Conservation (phyloP, 1,140 invertebrate species). For the Drosophila albomicans region DNA sequence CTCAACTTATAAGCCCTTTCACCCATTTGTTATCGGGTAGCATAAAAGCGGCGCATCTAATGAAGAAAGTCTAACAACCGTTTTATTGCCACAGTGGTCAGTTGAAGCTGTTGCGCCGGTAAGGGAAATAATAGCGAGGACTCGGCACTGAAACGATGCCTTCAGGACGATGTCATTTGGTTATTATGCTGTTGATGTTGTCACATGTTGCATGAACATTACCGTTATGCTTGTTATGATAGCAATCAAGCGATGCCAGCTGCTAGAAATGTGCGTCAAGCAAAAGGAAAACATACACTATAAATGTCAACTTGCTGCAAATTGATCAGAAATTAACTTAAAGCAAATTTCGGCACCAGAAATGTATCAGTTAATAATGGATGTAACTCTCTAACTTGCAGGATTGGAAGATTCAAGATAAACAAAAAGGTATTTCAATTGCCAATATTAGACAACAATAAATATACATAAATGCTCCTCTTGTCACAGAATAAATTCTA, state of each 20-base stretch:
- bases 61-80: conserved; percentile 24
- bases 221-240: conserved; percentile 41
- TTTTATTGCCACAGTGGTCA: conserved; percentile 43
- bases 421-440: no score
- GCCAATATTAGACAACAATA: no score
- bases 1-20: neutral
- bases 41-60: conserved; percentile 12
- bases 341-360: neutral
- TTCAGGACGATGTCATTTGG: conserved; percentile 12
- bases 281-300: neutral
- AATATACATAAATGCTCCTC: no score
- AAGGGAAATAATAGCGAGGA: neutral
- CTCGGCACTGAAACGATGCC: conserved; percentile 24
- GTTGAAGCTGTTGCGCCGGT: neutral
- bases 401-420: no score
- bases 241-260: conserved; percentile 26
- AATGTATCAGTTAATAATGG: neutral
- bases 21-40: neutral
- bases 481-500: no score
- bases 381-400: no score
- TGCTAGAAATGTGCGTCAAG: conserved; percentile 11
- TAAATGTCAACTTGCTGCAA: neutral
- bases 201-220: conserved; percentile 71
- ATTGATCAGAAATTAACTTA: neutral
- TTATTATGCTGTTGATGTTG: conserved; percentile 62